A percentile compares a stretch with the other conserved stretches of the same genome.
phyloP scores from a whole-genome alignment of 2,113 vertebrate species.

The Hystrix brachyura region DNA sequence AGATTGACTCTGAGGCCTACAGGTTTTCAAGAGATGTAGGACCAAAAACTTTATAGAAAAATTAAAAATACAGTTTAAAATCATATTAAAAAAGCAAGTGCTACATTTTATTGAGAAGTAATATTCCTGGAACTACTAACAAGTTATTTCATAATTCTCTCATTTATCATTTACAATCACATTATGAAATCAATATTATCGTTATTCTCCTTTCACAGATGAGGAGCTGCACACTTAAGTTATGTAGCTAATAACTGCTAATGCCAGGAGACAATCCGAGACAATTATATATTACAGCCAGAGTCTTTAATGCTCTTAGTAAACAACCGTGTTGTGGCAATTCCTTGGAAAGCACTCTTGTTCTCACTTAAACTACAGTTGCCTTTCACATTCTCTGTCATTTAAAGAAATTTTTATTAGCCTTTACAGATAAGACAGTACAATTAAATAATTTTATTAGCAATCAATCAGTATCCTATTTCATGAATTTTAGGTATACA shows the following conservation, averaged over 20 bases:
- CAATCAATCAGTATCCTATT: background rate
- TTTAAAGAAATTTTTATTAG: background rate
- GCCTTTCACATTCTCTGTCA: background rate
- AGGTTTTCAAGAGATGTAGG: background rate
- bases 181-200: background rate
- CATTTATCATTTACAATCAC: background rate
- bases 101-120: background rate
- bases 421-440: background rate
- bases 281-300: background rate
- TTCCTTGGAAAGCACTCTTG: background rate
- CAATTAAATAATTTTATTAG: background rate
- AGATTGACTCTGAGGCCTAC: background rate
- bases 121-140: background rate
- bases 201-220: conserved; percentile 8
- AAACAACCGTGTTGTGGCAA: background rate
- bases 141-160: conserved; percentile 33
- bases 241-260: background rate
- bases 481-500: background rate
- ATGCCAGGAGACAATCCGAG: background rate
- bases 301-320: background rate
- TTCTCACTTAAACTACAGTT: background rate
- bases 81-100: background rate
- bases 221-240: background rate
- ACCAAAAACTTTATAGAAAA: background rate
- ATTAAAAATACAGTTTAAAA: background rate